Base-by-base conservation (phyloP, 2,888 invertebrate species). In the Aleiodes leptofemur region DNA sequence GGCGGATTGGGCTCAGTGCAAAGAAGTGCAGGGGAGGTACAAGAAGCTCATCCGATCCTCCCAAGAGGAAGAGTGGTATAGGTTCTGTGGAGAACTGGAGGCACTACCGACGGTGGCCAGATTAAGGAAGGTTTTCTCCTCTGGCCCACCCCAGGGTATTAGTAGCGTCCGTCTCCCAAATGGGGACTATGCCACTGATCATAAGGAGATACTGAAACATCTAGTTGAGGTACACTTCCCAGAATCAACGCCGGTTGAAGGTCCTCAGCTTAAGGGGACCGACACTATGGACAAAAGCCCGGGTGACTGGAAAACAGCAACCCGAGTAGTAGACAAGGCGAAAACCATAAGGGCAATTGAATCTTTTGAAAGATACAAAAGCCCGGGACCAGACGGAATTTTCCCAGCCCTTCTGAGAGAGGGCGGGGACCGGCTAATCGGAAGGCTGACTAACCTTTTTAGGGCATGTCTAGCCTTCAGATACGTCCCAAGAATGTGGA, bases 401-500 rank as follows among this genome's bases (percentile, higher is more conserved):
- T 74, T 73, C 51, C 78, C 56, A 0, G 76, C 73, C 2, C 76
- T 76, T 16, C 43, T 77, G 2, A 51, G 73, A 11, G 57, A 73
- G 31, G 73, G 70, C 5, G 6, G 1, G 29, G 16, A 43, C 38
- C 38, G 0, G 0, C 38, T 38, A 7, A 38, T 38, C 38, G 6
- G 38, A 53, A 68, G 53, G 9, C 50, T 76, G 16, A 50, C 9
- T 5, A 13, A 34, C 9, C 55, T 61, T 5, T 72, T 71, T 8
- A 50, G 73, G n/a, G 9, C 77, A 31, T 61, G 72, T 16, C 6
- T 78, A 1, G 73, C 56, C 14, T n/a, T 66, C 4, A 69, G 76
- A 13, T 74, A 77, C 48, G 73, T 75, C 0, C 79, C 78, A 0
- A 14, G n/a, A 9, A 14, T 43, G 5, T 79, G 77, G 76, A 56